A percentile compares a stretch with the other conserved stretches of the same genome.
Evolutionary conservation across 2,113 vertebrate genomes (phyloP).

Genomic region (Kryptolebias marmoratus): DNA sequence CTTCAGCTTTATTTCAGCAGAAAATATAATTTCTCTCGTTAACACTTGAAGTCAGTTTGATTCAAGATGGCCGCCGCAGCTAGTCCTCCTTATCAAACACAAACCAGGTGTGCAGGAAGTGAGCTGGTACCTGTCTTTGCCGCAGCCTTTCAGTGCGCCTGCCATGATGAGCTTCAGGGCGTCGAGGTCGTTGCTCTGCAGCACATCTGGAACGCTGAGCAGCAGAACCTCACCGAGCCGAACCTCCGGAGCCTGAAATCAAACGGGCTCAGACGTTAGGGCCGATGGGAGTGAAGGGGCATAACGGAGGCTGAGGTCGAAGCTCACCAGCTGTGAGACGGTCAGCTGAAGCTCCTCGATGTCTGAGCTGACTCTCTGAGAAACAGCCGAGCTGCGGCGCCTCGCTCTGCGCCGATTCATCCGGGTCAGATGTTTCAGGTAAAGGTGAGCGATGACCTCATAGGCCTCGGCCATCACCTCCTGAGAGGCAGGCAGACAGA

Average conservation of each 20-base stretch:
- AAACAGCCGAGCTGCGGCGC: constrained; percentile 44
- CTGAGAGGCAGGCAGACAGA: constrained; percentile 38
- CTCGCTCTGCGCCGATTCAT: constrained; percentile 14
- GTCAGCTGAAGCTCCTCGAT: constrained; percentile 20
- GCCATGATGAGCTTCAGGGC: constrained; percentile 29
- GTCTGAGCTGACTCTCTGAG: constrained; percentile 26
- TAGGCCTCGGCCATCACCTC: constrained; percentile 50
- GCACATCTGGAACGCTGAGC: constrained; percentile 38
- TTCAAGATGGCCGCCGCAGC: too few species aligned
- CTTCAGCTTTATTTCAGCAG: background rate
- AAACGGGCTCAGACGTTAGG: background rate
- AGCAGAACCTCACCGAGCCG: constrained; percentile 25
- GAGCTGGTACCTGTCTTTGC: constrained; percentile 39
- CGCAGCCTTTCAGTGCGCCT: accelerated
- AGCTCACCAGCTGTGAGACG: constrained; percentile 54
- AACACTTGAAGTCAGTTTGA: too few species aligned
- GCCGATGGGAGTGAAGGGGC: background rate
- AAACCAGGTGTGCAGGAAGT: too few species aligned
- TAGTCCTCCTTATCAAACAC: too few species aligned
- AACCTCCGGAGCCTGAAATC: constrained; percentile 52
- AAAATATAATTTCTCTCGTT: too few species aligned
- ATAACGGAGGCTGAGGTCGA: accelerated
- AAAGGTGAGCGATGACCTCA: constrained; percentile 33
- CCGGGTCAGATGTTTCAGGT: constrained; percentile 56
- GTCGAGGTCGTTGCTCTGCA: background rate